Evolutionary conservation across 2,113 vertebrate genomes (phyloP).

Genomic region (Calyptommatus sinebrachiatus): DNA sequence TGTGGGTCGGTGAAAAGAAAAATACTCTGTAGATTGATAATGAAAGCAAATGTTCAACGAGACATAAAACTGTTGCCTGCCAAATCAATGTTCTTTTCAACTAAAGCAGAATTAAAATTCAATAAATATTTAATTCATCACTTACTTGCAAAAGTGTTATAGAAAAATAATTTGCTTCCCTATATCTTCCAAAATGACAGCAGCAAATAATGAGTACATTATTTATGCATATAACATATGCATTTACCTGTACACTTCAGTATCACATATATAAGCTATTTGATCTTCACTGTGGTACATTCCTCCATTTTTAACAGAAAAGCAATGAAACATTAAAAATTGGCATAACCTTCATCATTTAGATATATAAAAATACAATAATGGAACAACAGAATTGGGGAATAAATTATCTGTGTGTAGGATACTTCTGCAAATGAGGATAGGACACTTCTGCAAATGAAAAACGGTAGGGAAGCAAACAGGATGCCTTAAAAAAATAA

Average conservation of each 20-base stretch:
- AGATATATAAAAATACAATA: constrained; percentile 24
- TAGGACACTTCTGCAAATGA: constrained; percentile 40
- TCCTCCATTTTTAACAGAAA: constrained; percentile 24
- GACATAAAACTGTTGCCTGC: background rate
- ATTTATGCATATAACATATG: background rate
- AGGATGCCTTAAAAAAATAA: constrained; percentile 21
- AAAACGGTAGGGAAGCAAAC: constrained; percentile 43
- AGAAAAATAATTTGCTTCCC: background rate
- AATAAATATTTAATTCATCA: background rate
- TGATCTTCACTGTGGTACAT: background rate
- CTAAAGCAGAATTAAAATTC: background rate
- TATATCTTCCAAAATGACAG: background rate
- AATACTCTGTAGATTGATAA: background rate
- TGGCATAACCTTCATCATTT: constrained; percentile 33
- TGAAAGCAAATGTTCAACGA: background rate
- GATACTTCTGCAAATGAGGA: constrained; percentile 40
- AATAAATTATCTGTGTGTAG: constrained; percentile 47
- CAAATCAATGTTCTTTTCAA: background rate
- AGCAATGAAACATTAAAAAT: constrained; percentile 11
- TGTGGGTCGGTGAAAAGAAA: background rate
- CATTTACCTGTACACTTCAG: background rate
- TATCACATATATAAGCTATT: background rate
- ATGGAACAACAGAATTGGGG: constrained; percentile 43
- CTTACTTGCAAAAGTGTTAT: background rate
- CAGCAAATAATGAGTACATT: background rate